Base-by-base conservation (phyloP, 2,113 vertebrate species). In the Dipodomys spectabilis region DNA sequence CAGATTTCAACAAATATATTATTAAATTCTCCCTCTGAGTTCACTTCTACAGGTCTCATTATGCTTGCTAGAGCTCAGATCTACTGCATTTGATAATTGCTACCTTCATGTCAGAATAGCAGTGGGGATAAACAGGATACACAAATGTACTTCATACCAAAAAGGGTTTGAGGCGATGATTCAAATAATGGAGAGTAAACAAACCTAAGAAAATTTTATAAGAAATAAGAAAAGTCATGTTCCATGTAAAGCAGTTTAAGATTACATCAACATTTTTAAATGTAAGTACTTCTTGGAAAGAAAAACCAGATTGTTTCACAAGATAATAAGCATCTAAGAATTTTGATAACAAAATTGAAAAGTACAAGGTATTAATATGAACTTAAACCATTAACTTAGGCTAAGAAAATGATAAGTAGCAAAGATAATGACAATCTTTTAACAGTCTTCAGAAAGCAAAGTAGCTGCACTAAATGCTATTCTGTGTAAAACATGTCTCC, bases 291-390 rank as follows among this genome's bases (percentile, higher is more conserved):
- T 88, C 20, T 62, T 78, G 6, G 23, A 73, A 27, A 91, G 44
- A 91, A 92, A 18, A 88, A 4, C 60, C 7, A 64, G 1, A 22
- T 94, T 79, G 25, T 65, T 94, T 68, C 79, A 89, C 65, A 68
- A 88, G 18, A 25, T 57, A 93, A 60, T 64, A 68, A 85, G 27
- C 65, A 92, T 77, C 57, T 91, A 91, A n/a, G 64, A 57, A 6
- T 75, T 91, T 79, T 64, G 25, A 78, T 30, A 93, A 75, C 83
- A 94, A 80, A 92, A 90, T 15, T 85, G 22, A 20, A 72, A 90
- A 90, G n/a, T 28, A 16, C 73, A 85, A 92, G 60, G 72, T 91
- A 92, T 91, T 90, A 93, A 91, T 83, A 65, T 72, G 49, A 94
- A 89, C 13, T 86, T 73, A 92, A 95, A 86, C 16, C 57, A 82